Evolutionary conservation across 2,113 vertebrate species (phyloP).

Genomic region (Cottus gobio): DNA sequence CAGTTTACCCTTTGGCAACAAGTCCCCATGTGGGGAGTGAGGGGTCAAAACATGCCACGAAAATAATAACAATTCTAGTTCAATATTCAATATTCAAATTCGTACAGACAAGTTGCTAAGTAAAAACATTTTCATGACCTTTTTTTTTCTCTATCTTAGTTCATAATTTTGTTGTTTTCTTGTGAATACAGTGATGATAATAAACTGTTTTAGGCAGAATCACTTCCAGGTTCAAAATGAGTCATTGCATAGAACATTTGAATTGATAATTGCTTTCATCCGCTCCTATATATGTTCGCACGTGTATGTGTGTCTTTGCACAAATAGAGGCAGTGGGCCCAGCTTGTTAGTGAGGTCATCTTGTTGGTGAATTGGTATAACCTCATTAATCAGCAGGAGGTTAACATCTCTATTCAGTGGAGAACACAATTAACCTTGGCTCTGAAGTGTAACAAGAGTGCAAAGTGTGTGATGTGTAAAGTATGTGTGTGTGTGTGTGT

Average conservation of each 20-base stretch:
- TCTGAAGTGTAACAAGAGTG: slow-evolving; percentile 57
- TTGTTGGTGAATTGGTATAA: slow-evolving; percentile 53
- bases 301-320: slow-evolving; percentile 28
- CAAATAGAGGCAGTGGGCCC: slow-evolving; percentile 74
- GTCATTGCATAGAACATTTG: slow-evolving; percentile 99
- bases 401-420: slow-evolving; percentile 54
- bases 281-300: slow-evolving; percentile 61
- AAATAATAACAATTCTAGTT: slow-evolving; percentile 82
- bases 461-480: slow-evolving; percentile 29
- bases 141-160: slow-evolving; percentile 77
- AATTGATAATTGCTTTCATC: slow-evolving; percentile 87
- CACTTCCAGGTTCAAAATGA: slow-evolving; percentile 90
- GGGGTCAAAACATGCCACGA: slow-evolving; percentile 94
- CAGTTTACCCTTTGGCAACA: slow-evolving; percentile 94
- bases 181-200: slow-evolving; percentile 85
- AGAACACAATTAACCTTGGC: slow-evolving; percentile 66
- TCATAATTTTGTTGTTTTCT: slow-evolving; percentile 87
- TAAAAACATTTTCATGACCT: slow-evolving; percentile 87
- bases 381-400: slow-evolving; percentile 60
- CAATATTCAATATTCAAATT: slow-evolving; percentile 81
- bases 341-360: slow-evolving; percentile 69
- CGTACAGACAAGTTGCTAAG: slow-evolving; percentile 87
- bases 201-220: slow-evolving; percentile 83
- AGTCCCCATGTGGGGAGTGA: slow-evolving; percentile 81
- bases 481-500: slow-evolving; percentile 13